These are phyloP conservation scores for Carabus problematicus DNA, from an alignment of 2,888 invertebrate genomes.

Conservation along the genomic window DNA sequence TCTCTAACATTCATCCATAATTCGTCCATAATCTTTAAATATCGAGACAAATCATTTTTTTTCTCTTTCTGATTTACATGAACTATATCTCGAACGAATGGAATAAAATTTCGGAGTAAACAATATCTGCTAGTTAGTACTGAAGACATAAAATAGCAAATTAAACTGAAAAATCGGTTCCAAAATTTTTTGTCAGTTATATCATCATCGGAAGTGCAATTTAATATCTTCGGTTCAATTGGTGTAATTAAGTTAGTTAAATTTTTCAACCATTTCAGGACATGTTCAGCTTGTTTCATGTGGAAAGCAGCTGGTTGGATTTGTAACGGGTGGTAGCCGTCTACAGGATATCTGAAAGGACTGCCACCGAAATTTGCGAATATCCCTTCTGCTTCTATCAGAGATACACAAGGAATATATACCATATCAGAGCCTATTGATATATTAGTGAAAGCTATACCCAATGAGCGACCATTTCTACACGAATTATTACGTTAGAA, in stretches of 20 bases:
- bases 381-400: slow-evolving; percentile 78
- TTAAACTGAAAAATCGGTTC: slow-evolving; percentile 25
- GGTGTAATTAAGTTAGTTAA: slow-evolving; percentile 22
- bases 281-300: slow-evolving; percentile 21
- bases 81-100: slow-evolving; percentile 29
- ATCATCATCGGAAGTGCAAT: slow-evolving; percentile 26
- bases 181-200: slow-evolving; percentile 29
- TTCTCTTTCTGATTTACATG: slow-evolving; percentile 22
- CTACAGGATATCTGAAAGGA: slow-evolving; percentile 72
- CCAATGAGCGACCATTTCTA: slow-evolving; percentile 80
- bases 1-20: slow-evolving; percentile 30
- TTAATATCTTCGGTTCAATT: slow-evolving; percentile 41
- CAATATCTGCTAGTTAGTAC: slow-evolving; percentile 27
- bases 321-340: slow-evolving; percentile 73
- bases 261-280: slow-evolving; percentile 30
- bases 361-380: slow-evolving; percentile 81
- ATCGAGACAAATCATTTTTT: slow-evolving; percentile 5
- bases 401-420: slow-evolving; percentile 81
- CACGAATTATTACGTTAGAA: neutral
- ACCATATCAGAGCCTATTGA: slow-evolving; percentile 75
- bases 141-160: slow-evolving; percentile 27
- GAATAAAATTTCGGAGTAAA: slow-evolving; percentile 34
- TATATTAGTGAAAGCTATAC: slow-evolving; percentile 75
- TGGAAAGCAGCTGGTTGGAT: slow-evolving; percentile 44
- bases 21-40: slow-evolving; percentile 19